Conservation (phyloP, 2,113 vertebrate species). For the Corythornis vintsioides region DNA sequence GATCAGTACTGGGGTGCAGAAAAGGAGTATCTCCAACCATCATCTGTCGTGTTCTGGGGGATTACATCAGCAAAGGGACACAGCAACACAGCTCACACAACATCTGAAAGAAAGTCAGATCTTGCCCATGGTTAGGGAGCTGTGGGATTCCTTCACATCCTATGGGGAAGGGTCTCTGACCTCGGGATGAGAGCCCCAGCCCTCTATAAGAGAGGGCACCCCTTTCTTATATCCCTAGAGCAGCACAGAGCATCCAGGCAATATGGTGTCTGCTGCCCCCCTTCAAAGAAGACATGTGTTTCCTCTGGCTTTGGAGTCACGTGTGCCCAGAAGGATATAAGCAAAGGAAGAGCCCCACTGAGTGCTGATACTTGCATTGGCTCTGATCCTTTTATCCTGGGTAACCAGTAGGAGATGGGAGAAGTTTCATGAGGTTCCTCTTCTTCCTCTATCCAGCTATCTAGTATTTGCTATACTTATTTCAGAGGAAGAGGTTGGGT, state of each 20-base stretch:
- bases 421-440: neutral
- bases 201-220: neutral
- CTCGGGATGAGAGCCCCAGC: accelerated
- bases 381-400: neutral
- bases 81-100: neutral
- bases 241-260: neutral
- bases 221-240: neutral
- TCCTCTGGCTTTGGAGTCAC: neutral
- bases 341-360: neutral
- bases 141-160: neutral
- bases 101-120: neutral
- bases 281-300: neutral
- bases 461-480: neutral
- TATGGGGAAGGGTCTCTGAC: neutral
- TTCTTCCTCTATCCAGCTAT: neutral
- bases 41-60: neutral
- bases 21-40: neutral
- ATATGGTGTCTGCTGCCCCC: neutral
- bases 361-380: accelerated
- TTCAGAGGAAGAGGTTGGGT: neutral
- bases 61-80: neutral
- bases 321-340: neutral
- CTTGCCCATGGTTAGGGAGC: neutral
- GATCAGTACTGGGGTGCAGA: neutral
- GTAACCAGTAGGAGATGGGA: neutral